Percentiles rank a stretch among this genome's conserved stretches.
Evolutionary conservation across 2,113 vertebrate species (phyloP).

Genomic region (Apodemus sylvaticus): DNA sequence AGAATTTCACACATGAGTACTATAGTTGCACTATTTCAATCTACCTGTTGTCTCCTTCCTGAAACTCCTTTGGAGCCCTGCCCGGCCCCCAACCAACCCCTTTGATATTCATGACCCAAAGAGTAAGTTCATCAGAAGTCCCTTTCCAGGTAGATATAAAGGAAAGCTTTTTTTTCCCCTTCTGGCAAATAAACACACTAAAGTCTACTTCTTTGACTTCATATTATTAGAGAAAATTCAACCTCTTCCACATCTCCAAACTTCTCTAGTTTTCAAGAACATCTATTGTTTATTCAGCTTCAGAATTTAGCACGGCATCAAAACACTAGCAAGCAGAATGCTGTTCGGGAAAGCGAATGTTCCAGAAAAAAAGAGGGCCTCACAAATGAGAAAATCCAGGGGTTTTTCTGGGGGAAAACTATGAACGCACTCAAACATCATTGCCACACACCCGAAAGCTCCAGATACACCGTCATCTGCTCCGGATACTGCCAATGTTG

Average conservation of each 20-base stretch:
- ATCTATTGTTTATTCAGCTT: not conserved
- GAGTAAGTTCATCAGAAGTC: not conserved
- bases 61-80: not conserved
- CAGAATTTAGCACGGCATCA: not conserved
- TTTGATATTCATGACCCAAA: not conserved
- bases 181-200: slow-evolving; percentile 7
- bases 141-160: not conserved
- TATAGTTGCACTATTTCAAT: not conserved
- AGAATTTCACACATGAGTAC: not conserved
- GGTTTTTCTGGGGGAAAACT: slow-evolving; percentile 53
- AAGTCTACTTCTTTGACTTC: slow-evolving; percentile 32
- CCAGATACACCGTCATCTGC: not conserved
- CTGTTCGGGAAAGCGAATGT: slow-evolving; percentile 43
- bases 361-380: not conserved
- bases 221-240: not conserved
- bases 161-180: not conserved
- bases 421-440: not conserved
- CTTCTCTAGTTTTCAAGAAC: not conserved
- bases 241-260: not conserved
- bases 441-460: not conserved
- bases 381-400: not conserved
- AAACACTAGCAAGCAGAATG: not conserved
- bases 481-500: not conserved
- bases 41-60: not conserved
- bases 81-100: not conserved